A percentile compares a stretch with the other conserved stretches of the same genome.
Conservation (phyloP, 2,888 invertebrate genomes). For the Parascotia fuliginaria region DNA sequence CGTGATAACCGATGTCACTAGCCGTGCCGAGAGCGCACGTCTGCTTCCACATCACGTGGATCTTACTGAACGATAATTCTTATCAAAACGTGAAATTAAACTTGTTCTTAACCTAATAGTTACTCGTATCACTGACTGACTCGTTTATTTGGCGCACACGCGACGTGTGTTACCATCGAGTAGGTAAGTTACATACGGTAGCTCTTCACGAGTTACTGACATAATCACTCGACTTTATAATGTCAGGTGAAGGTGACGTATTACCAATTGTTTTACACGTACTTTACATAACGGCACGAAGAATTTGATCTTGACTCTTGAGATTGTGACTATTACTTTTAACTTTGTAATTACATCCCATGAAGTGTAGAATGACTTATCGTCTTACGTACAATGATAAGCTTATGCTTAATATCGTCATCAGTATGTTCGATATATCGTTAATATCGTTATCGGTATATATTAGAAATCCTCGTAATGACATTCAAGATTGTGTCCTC, state of each 20-base stretch:
- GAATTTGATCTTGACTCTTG: not conserved
- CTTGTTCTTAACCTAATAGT: not conserved
- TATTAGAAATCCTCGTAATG: slow-evolving; percentile 56
- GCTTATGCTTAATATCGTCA: not conserved
- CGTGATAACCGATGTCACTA: slow-evolving; percentile 40
- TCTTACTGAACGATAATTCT: slow-evolving; percentile 2
- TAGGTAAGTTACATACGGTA: slow-evolving; percentile 5
- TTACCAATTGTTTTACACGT: slow-evolving; percentile 25
- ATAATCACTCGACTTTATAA: slow-evolving; percentile 26
- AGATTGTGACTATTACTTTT: not conserved
- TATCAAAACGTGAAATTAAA: not conserved
- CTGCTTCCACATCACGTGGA: slow-evolving; percentile 31
- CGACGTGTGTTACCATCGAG: slow-evolving; percentile 10
- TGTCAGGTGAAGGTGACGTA: slow-evolving; percentile 41
- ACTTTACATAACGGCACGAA: slow-evolving; percentile 16
- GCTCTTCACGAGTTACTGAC: slow-evolving; percentile 6
- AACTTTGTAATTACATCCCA: not conserved
- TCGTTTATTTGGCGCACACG: slow-evolving; percentile 6
- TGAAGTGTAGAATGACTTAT: not conserved
- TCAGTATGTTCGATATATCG: not conserved
- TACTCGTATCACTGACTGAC: not conserved
- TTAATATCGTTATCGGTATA: slow-evolving; percentile 46
- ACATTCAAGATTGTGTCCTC: slow-evolving; percentile 69
- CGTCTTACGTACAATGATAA: not conserved
- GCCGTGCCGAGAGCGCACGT: slow-evolving; percentile 8